Evolutionary conservation across 2,888 invertebrate species (phyloP).

Genomic region (Altica lythri): DNA sequence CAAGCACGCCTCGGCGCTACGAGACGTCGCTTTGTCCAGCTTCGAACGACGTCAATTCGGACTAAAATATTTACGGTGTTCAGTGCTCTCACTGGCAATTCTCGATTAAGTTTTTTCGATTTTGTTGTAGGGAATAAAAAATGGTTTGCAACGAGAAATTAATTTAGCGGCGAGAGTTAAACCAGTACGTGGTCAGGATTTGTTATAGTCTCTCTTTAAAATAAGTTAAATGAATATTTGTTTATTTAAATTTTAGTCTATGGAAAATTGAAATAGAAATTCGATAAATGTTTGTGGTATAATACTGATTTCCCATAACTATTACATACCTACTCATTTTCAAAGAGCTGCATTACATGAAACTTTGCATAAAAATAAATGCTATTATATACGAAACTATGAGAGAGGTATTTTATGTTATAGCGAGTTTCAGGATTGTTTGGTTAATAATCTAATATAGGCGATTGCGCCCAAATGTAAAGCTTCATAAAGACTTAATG

Average conservation of each 20-base stretch:
- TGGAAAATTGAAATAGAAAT: too few relatives aligned
- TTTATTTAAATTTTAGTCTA: too few relatives aligned
- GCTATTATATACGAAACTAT: neutral
- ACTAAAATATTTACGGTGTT: slow-evolving; percentile 54
- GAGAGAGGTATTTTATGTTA: neutral
- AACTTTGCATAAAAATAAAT: too few relatives aligned
- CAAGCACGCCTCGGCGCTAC: slow-evolving; percentile 50
- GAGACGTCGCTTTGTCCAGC: slow-evolving; percentile 53
- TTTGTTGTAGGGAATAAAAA: neutral
- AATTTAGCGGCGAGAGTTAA: too few relatives aligned
- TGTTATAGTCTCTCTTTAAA: too few relatives aligned
- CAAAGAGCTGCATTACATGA: too few relatives aligned
- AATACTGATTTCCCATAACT: too few relatives aligned
- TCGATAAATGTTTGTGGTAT: too few relatives aligned
- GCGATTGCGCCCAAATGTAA: slow-evolving; percentile 4
- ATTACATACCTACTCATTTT: too few relatives aligned
- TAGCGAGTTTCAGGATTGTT: neutral
- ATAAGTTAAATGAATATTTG: too few relatives aligned
- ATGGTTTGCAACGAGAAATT: too few relatives aligned
- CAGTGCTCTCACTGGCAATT: neutral
- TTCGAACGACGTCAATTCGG: slow-evolving; percentile 52
- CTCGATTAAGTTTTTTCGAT: slow-evolving; percentile 3
- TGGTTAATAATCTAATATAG: neutral
- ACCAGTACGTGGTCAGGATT: too few relatives aligned
- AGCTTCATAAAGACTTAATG: slow-evolving; percentile 9